Conservation (phyloP, 2,113 vertebrate genomes). For the Ammodytes marinus region DNA sequence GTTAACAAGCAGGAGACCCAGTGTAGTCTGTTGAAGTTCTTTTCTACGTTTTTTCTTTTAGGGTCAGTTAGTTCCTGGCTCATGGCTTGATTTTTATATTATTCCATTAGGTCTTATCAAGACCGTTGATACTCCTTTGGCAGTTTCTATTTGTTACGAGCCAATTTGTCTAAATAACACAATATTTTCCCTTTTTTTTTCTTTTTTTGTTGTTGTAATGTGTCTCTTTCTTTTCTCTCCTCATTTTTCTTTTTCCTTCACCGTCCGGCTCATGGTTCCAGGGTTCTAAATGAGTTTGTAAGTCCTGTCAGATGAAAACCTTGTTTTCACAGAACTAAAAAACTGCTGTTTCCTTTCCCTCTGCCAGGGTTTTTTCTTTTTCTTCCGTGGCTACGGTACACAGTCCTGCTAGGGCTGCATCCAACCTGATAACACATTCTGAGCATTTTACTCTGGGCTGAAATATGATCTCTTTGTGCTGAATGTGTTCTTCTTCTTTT, state of each 20-base stretch:
- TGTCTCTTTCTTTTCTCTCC: not conserved
- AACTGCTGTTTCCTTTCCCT: conserved; percentile 40
- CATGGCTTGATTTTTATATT: not conserved
- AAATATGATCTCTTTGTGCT: conserved; percentile 55
- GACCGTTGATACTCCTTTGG: not conserved
- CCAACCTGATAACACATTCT: conserved; percentile 55
- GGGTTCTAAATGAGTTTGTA: conserved; percentile 31
- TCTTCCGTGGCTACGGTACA: conserved; percentile 1
- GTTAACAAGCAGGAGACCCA: not conserved
- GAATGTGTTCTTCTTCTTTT: conserved; percentile 29
- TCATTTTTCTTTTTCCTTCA: conserved; percentile 7
- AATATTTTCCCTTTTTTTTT: conserved; percentile 18
- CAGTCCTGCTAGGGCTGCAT: conserved; percentile 23
- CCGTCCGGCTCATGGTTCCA: conserved; percentile 19
- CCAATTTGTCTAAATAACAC: not conserved
- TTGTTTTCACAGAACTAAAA: conserved; percentile 26
- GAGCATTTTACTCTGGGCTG: conserved; percentile 39
- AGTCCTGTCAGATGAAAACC: conserved; percentile 38
- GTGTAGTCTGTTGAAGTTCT: not conserved
- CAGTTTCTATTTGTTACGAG: not conserved
- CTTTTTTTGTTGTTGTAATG: not conserved
- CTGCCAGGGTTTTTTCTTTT: conserved; percentile 10
- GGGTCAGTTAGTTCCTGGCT: not conserved
- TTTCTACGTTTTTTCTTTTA: not conserved
- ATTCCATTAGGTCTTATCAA: not conserved